Conservation (phyloP, 2,888 invertebrate species). For the Macaria notata region DNA sequence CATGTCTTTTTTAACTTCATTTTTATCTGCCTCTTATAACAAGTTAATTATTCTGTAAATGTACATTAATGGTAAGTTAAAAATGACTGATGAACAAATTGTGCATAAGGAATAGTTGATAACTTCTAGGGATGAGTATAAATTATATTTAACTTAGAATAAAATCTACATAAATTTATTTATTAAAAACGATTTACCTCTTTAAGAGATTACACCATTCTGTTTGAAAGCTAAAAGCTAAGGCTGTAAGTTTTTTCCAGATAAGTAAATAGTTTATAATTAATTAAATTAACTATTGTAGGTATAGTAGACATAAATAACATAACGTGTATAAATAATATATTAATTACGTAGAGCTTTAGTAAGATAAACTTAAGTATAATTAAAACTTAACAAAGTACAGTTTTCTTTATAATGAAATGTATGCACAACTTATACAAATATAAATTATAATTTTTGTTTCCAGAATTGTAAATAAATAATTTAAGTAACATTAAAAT, state of each 20-base stretch:
- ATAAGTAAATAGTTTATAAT: background rate
- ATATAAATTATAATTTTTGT: no score
- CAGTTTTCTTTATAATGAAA: no score
- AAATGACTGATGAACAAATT: constrained; percentile 35
- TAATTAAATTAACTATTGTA: background rate
- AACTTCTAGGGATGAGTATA: constrained; percentile 1
- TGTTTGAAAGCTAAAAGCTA: constrained; percentile 32
- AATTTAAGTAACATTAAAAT: no score
- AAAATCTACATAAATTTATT: background rate
- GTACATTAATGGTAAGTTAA: constrained; percentile 14
- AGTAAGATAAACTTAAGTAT: constrained; percentile 13
- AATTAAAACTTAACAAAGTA: background rate
- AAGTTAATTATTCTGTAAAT: background rate
- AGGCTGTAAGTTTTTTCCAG: background rate
- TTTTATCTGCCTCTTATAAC: no score
- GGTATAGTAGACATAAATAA: no score
- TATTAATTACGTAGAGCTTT: no score
- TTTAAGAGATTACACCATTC: constrained; percentile 33
- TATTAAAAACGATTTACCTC: constrained; percentile 14
- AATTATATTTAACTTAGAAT: background rate
- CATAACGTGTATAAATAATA: no score
- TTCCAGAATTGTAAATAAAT: no score
- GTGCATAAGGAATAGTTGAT: constrained; percentile 23
- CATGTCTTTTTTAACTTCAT: no score
- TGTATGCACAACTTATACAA: no score